Conservation (phyloP, 2,113 vertebrate species). For the Peromyscus polionotus region DNA sequence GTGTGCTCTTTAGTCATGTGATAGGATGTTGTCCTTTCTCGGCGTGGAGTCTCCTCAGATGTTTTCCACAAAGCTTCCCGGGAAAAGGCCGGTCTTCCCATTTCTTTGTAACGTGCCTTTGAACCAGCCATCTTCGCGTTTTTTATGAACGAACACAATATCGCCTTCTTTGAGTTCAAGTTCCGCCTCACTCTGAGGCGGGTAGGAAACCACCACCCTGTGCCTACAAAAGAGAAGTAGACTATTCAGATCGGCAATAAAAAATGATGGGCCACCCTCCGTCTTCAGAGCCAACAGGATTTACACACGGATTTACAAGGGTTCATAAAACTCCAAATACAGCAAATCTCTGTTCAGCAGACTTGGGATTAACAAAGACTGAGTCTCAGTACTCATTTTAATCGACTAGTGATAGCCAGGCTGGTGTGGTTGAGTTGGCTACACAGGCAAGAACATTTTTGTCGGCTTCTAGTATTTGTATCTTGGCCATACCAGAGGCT, state of each 20-base stretch:
- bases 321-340: not conserved
- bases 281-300: not conserved
- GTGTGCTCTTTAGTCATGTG: constrained; percentile 86
- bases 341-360: not conserved
- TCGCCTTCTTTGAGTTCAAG: constrained; percentile 99
- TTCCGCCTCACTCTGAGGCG: constrained; percentile 98
- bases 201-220: constrained; percentile 98
- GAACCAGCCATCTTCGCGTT: constrained; percentile 99
- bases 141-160: constrained; percentile 98
- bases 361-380: not conserved
- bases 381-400: accelerated
- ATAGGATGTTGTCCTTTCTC: constrained; percentile 63
- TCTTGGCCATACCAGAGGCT: not conserved
- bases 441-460: not conserved
- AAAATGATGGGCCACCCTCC: not conserved
- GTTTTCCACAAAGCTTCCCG: constrained; percentile 98
- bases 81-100: constrained; percentile 98
- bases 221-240: constrained; percentile 88
- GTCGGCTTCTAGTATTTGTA: not conserved
- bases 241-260: not conserved
- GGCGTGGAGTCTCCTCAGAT: constrained; percentile 88
- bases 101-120: constrained; percentile 99
- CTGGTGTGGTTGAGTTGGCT: not conserved
- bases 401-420: not conserved
- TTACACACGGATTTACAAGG: not conserved